phyloP scores from a whole-genome alignment of 2,888 invertebrate species.

The Bellardia bayeri region DNA sequence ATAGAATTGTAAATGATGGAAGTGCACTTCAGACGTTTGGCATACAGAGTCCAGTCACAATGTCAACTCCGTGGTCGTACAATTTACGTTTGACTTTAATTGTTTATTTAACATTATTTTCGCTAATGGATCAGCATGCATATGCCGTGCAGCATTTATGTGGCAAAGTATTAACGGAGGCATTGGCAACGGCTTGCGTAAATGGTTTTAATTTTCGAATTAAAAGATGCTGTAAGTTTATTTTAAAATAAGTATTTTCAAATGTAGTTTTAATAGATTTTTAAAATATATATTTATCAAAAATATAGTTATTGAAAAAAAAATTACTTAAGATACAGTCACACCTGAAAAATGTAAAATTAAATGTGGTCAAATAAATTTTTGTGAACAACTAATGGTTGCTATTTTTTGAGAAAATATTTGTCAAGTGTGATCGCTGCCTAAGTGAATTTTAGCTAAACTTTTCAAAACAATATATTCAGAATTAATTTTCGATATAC shows the following conservation, averaged over 20 bases:
- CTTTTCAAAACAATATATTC: too few species aligned
- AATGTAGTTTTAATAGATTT: too few species aligned
- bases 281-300: too few species aligned
- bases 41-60: slow-evolving; percentile 46
- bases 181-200: slow-evolving; percentile 77
- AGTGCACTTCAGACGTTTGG: slow-evolving; percentile 39
- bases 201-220: slow-evolving; percentile 76
- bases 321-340: too few species aligned
- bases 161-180: slow-evolving; percentile 76
- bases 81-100: slow-evolving; percentile 41
- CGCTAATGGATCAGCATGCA: not conserved
- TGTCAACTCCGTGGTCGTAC: slow-evolving; percentile 44
- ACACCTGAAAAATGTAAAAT: too few species aligned
- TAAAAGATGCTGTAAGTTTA: slow-evolving; percentile 77
- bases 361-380: too few species aligned
- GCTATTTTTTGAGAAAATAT: too few species aligned
- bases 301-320: too few species aligned
- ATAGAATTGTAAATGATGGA: slow-evolving; percentile 10
- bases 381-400: too few species aligned
- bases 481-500: too few species aligned
- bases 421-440: too few species aligned
- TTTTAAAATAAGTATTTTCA: not conserved
- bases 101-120: slow-evolving; percentile 48
- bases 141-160: slow-evolving; percentile 75
- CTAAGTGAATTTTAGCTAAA: too few species aligned